Base-by-base conservation (phyloP, 2,797 vertebrate genomes). In the Benthosema pterotum region DNA sequence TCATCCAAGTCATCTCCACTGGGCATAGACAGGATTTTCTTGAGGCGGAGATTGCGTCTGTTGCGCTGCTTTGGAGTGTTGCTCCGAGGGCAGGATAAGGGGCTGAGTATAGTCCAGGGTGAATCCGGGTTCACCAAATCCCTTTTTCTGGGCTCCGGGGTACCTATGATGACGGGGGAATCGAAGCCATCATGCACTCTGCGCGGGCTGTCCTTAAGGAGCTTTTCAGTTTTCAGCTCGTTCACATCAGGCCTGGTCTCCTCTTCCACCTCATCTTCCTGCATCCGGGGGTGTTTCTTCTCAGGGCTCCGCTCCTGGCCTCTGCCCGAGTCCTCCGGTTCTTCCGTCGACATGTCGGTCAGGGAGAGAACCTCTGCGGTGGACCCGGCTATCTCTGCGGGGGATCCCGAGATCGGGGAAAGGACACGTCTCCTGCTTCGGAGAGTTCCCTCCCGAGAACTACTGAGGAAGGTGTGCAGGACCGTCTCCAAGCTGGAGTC, bases 61-160 rank as follows among this genome's bases (percentile, higher is more conserved):
- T 45, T 69, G 12, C 13, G 49, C 22, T 12, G 49, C 22, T 57
- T 13, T 14, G 22, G 6, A 2, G 2, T 8, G 32, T 62, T 56
- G 51, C 55, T 52, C 2, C 38, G 60, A 19, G 85, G 52, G 42
- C 72, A 77, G 0, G 19, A 47, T 0, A 89, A 61, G 5, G 92
- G 91, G 72, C 92, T 94, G 46, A 94, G 80, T 38, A 94, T 90
- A 0, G 90, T 93, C 90, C 90, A 92, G 0, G 92, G 91, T 1
- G 92, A 93, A 50, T 85, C 70, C 72, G 54, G 87, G 62, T 87
- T 83, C 52, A 63, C 48, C 50, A 66, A 85, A 67, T 91, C 84
- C 63, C 87, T 87, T 57, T 74, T 76, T 55, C 60, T 76, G 2
- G 78, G 79, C 0, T 8, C 60, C 42, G 88, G 90, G 16, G 87